Base-by-base conservation (phyloP, 2,113 vertebrate species). In the Pollimyrus isidori region DNA sequence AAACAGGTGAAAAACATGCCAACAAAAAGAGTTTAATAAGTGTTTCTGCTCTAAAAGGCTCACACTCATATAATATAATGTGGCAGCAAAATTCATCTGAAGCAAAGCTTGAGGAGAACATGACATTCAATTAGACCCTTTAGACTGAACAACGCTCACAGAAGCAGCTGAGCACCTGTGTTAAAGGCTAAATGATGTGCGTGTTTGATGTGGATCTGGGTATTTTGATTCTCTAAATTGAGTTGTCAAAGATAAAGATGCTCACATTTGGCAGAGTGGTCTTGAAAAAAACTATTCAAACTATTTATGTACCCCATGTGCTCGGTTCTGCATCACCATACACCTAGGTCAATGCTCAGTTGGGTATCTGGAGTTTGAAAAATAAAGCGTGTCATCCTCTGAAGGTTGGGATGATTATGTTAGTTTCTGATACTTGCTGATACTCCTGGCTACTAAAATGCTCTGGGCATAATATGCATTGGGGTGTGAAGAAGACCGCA, bases 401-500 rank as follows among this genome's bases (percentile, higher is more conserved):
- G 48, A 53, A 48, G 30, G 48, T 53, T 17, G 23, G 46, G 23
- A 46, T 48, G 48, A 17, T 17, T 11, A 58, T 46, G 58, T 35
- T 11, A 21, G 87, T 26, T 82, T 82, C 19, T 39, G 19, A 82
- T 0, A 35, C 56, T 42, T 26, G 87, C 53, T 39, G 26, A 58
- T 88, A 87, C 82, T 87, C 87, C 69, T 42, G 87, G 53, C 87
- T 56, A 21, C 52, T 90, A 49, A 83, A 89, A 89, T 92, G 83
- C 89, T 91, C 89, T 23, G 56, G 17, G 35, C 87, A 89, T 2
- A 10, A 65, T 50, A 86, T 65, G 65, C 89, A 53, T 89, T 90
- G n/a, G 89, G 86, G 92, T 91, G 89, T 90, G 89, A 83, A 89
- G 86, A 91, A 92, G 84, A 89, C 86, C 91, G 92, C 90, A 90